These are phyloP conservation scores for Stenodera caucasica DNA, from an alignment of 2,888 invertebrate species.

Conservation along the genomic window DNA sequence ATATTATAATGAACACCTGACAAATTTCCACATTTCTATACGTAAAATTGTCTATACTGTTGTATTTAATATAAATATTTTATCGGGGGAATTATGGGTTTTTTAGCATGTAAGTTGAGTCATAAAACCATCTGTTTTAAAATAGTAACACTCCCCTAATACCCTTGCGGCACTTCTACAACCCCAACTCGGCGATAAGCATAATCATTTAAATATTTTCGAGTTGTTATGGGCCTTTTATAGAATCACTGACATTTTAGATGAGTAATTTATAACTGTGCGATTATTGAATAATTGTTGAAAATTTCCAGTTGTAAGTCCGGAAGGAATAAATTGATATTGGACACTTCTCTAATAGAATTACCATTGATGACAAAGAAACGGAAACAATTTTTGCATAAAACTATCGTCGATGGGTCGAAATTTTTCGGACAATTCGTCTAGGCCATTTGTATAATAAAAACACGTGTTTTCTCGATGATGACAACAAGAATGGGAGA, in stretches of 20 bases:
- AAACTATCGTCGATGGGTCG: no score
- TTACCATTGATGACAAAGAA: no score
- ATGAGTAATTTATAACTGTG: conserved; percentile 2
- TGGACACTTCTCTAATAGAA: no score
- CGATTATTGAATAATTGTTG: not conserved
- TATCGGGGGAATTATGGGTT: no score
- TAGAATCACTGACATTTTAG: conserved; percentile 6
- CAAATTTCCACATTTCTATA: not conserved
- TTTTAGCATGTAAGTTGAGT: conserved; percentile 33
- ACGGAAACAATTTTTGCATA: conserved; percentile 33
- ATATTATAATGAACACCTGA: not conserved
- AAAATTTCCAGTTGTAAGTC: no score
- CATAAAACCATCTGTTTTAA: conserved; percentile 36
- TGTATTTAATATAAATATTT: not conserved
- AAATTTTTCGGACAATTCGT: no score
- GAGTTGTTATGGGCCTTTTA: conserved; percentile 33
- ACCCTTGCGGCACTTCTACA: conserved; percentile 25
- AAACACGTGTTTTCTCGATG: conserved; percentile 28
- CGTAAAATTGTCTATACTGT: not conserved
- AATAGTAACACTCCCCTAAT: conserved; percentile 25
- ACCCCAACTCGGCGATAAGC: conserved; percentile 29
- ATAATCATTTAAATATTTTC: conserved; percentile 35
- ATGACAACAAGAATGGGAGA: conserved; percentile 29
- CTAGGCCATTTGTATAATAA: conserved; percentile 39
- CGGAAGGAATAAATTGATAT: conserved; percentile 2